Evolutionary conservation across 64 coral and sea anemone species (phyloP).

Genomic region (Montipora capricornis): DNA sequence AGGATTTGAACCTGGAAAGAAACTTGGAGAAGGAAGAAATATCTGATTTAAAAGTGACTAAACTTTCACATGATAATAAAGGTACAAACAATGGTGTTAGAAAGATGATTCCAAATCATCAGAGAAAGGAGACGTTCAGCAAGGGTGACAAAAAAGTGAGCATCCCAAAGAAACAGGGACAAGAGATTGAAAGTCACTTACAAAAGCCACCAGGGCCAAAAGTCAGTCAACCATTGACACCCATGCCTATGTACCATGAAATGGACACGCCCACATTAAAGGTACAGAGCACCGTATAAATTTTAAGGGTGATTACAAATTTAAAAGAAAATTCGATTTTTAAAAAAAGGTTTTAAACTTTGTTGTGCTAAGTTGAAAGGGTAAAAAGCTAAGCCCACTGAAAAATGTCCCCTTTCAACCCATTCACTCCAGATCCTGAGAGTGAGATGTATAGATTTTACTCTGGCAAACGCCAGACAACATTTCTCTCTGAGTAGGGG

Average conservation of each 20-base stretch:
- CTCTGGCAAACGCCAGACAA: too few relatives aligned
- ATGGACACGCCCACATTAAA: constrained; percentile 86
- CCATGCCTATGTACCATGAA: constrained; percentile 81
- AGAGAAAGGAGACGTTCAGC: neutral
- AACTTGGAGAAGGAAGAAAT: neutral
- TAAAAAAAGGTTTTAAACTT: too few relatives aligned
- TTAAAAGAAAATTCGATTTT: too few relatives aligned
- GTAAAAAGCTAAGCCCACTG: too few relatives aligned
- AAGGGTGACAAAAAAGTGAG: neutral
- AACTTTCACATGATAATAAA: neutral
- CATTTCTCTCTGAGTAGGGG: too few relatives aligned
- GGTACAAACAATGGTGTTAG: neutral
- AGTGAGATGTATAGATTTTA: too few relatives aligned
- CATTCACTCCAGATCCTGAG: too few relatives aligned
- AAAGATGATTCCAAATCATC: neutral
- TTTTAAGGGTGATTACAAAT: neutral
- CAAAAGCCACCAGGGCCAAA: neutral
- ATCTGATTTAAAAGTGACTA: neutral
- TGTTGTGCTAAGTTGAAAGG: too few relatives aligned
- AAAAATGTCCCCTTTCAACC: too few relatives aligned
- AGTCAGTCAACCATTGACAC: constrained; percentile 70
- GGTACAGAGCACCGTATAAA: constrained; percentile 25
- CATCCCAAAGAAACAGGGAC: neutral
- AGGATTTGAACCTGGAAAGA: neutral
- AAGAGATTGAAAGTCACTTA: constrained; percentile 8